phyloP scores from a whole-genome alignment of 1,140 invertebrate genomes.

The Zaprionus camerounensis region DNA sequence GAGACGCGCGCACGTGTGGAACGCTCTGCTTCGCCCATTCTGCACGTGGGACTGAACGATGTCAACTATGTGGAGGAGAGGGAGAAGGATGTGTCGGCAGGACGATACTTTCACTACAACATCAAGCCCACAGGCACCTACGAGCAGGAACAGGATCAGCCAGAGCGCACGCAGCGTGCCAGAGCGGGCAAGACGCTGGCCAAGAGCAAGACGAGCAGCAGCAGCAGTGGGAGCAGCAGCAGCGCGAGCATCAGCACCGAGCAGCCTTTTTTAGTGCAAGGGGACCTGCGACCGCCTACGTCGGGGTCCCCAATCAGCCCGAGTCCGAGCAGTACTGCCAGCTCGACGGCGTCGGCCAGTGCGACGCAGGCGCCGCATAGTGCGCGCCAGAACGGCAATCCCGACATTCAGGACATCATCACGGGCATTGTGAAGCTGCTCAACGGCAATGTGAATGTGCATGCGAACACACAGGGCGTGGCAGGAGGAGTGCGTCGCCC shows the following conservation, averaged over 20 bases:
- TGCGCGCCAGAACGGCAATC: conserved; percentile 85
- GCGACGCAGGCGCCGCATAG: conserved; percentile 71
- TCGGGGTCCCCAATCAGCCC: conserved; percentile 83
- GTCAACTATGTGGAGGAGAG: conserved; percentile 54
- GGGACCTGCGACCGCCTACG: conserved; percentile 82
- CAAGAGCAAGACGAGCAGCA: conserved; percentile 6
- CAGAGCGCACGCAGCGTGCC: conserved; percentile 61
- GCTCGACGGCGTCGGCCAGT: conserved; percentile 58
- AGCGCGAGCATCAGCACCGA: conserved; percentile 32
- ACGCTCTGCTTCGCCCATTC: conserved; percentile 74
- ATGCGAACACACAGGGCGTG: conserved; percentile 87
- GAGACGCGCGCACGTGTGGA: conserved; percentile 70
- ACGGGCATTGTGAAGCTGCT: conserved; percentile 94
- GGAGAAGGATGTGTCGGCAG: conserved; percentile 69
- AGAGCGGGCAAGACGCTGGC: conserved; percentile 64
- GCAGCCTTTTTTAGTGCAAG: conserved; percentile 83
- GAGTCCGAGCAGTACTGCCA: conserved; percentile 78
- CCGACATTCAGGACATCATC: conserved; percentile 95
- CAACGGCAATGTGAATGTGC: conserved; percentile 94
- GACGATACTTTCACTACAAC: conserved; percentile 80
- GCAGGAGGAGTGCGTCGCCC: conserved; percentile 85
- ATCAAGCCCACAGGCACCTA: conserved; percentile 80
- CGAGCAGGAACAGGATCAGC: conserved; percentile 47
- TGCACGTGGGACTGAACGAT: conserved; percentile 71
- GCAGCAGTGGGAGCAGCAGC: not conserved